Evolutionary conservation across 2,888 invertebrate species (phyloP), one percentile per base, ranked within the genome.

Genomic region (Hypomecis atomaria): DNA sequence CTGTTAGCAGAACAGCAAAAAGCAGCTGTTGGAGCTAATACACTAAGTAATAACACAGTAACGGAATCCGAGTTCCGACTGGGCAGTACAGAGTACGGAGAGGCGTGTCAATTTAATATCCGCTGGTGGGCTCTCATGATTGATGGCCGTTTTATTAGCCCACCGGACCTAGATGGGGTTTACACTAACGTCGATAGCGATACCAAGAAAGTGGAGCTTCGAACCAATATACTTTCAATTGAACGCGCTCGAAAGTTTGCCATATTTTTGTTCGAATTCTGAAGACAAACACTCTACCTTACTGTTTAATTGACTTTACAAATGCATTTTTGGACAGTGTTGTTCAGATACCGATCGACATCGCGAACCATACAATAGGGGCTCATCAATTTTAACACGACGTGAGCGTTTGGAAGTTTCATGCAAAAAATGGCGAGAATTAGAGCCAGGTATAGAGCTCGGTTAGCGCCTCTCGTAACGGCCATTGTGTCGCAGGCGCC

Each of bases 81-180:
- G 75, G 76, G 23, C 23, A 75, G 11, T n/a, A 84, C 83, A 83
- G 85, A 83, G 84, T 78, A 78, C 78, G 66, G 77, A 81, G 77
- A 86, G 89, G 88, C 89, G 90, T 87, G 90, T 89, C 90, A 84
- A 88, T 87, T 86, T 87, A 87, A 90, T 91, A 90, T 90, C 89
- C 89, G 88, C 79, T 78, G 87, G 84, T 86, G 85, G 84, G 76
- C 82, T 74, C 71, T 76, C 74, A 78, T 90, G 87, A 89, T 88
- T 78, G 86, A 89, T 88, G 86, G 77, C 71, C 72, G 77, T 84
- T 88, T 88, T 86, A 90, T 89, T 88, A 82, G 81, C 79, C 81
- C 79, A 72, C 75, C 80, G 79, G 77, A 81, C 78, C 71, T 71
- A 71, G 75, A 53, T 55, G 59, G 59, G 76, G 73, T 78, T 77